Percentiles rank a stretch among this genome's conserved stretches.
Conservation (phyloP, 1,140 invertebrate species). For the Temnothorax nylanderi region DNA sequence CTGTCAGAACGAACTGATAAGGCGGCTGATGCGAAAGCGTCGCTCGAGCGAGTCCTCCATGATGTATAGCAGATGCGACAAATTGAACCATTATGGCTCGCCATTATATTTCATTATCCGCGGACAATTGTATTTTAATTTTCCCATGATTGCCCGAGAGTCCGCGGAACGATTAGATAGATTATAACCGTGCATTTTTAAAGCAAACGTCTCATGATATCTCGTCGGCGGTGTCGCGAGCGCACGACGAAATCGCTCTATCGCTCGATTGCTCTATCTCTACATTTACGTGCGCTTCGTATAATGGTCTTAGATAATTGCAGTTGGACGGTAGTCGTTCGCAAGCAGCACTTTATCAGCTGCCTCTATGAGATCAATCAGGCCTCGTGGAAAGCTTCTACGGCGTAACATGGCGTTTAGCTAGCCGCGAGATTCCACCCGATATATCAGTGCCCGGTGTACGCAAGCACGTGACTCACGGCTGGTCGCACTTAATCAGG, state of each 20-base stretch:
- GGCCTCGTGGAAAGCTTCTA: constrained; percentile 7
- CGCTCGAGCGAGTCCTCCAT: neutral
- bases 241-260: neutral
- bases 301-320: constrained; percentile 21
- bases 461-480: neutral
- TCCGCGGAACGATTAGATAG: neutral
- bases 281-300: constrained; percentile 28
- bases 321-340: constrained; percentile 13
- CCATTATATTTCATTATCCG: constrained; percentile 39
- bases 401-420: neutral
- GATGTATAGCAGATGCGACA: neutral
- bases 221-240: neutral
- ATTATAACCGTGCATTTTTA: constrained; percentile 34
- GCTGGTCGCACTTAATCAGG: neutral
- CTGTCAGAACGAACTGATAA: neutral
- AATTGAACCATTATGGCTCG: neutral
- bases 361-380: neutral
- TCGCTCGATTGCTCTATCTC: neutral
- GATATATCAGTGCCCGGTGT: neutral
- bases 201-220: neutral
- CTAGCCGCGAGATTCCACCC: neutral
- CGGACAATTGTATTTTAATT: constrained; percentile 14
- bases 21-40: neutral
- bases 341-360: constrained; percentile 19
- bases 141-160: neutral